Conservation (phyloP, 1,140 invertebrate species). For the Drosophila santomea region DNA sequence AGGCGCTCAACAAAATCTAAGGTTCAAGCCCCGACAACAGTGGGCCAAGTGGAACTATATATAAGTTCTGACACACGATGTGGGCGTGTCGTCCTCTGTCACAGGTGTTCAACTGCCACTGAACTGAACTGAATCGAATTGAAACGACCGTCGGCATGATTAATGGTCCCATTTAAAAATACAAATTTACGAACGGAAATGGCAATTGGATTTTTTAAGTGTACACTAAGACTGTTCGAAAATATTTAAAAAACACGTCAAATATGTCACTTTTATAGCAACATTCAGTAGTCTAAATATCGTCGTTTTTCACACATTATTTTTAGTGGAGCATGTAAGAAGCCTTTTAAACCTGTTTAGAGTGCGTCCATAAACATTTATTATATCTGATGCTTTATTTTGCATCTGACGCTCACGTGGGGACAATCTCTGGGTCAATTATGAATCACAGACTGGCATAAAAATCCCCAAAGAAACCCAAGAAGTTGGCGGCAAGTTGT, state of each 20-base stretch:
- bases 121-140: constrained; percentile 14
- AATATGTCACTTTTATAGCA: constrained; percentile 5
- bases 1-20: no score
- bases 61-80: constrained; percentile 7
- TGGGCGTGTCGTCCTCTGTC: constrained; percentile 25
- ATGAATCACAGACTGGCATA: constrained; percentile 34
- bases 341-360: constrained; percentile 60
- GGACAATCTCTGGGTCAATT: constrained; percentile 21
- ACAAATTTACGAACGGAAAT: constrained; percentile 22
- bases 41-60: background rate
- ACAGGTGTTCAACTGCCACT: constrained; percentile 34
- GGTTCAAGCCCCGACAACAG: background rate
- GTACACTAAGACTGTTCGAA: background rate
- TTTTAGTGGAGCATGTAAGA: constrained; percentile 18
- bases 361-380: constrained; percentile 20
- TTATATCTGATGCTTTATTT: constrained; percentile 29
- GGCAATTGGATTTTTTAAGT: background rate
- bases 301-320: background rate
- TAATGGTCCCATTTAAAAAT: constrained; percentile 31
- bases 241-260: constrained; percentile 3
- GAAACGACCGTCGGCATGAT: constrained; percentile 16
- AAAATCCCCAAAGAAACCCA: constrained; percentile 41
- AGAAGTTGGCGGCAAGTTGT: constrained; percentile 11
- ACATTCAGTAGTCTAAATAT: background rate
- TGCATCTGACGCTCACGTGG: constrained; percentile 31